These are phyloP conservation scores for Squalus acanthias DNA, from an alignment of 2,797 vertebrate genomes.

Conservation along the genomic window DNA sequence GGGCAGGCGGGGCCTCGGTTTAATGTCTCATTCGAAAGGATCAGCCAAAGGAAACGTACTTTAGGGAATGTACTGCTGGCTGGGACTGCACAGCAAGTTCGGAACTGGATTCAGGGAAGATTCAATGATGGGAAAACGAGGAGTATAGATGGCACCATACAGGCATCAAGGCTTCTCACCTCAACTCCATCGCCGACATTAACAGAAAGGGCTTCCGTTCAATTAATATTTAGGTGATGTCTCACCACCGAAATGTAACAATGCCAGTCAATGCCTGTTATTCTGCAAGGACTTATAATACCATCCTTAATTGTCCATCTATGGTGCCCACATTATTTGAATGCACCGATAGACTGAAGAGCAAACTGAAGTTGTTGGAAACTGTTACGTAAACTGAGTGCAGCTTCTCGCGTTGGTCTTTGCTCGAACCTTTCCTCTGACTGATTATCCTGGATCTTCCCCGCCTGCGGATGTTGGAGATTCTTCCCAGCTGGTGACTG, in stretches of 20 bases:
- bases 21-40: too few species aligned
- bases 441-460: background rate
- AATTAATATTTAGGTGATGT: background rate
- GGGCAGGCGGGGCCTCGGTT: too few species aligned
- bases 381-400: background rate
- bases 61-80: too few species aligned
- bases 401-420: background rate
- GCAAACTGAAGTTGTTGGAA: background rate
- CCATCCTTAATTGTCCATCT: background rate
- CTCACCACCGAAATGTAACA: background rate
- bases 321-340: background rate
- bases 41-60: too few species aligned
- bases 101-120: too few species aligned
- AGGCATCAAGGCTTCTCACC: too few species aligned
- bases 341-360: background rate
- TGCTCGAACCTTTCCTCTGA: background rate
- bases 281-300: too few species aligned
- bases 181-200: too few species aligned
- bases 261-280: background rate
- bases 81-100: too few species aligned
- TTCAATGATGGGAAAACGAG: too few species aligned
- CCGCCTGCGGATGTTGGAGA: background rate
- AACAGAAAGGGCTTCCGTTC: too few species aligned
- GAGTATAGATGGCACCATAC: too few species aligned
- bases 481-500: conserved; percentile 1